phyloP scores from a whole-genome alignment of 2,113 vertebrate genomes.

The Euleptes europaea region DNA sequence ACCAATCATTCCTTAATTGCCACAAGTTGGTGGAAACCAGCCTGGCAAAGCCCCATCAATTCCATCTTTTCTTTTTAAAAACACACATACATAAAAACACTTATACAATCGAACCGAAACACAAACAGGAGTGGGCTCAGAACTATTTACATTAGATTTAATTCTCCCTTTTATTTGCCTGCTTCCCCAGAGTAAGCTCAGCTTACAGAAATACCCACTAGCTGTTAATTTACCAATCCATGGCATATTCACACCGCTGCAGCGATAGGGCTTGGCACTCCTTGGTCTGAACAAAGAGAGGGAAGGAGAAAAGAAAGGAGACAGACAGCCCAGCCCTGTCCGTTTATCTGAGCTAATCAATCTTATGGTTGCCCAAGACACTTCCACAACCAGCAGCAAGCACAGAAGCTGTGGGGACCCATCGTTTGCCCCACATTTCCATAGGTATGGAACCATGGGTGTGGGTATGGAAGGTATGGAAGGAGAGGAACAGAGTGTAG shows the following conservation, averaged over 20 bases:
- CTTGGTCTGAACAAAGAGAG: constrained; percentile 48
- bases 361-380: constrained; percentile 29
- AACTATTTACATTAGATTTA: constrained; percentile 68
- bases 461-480: not conserved
- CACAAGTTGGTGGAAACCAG: constrained; percentile 3
- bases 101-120: constrained; percentile 65
- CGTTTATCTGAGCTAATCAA: constrained; percentile 50
- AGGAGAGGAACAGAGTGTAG: not conserved
- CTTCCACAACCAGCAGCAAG: constrained; percentile 66
- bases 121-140: constrained; percentile 65
- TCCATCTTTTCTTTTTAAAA: constrained; percentile 34
- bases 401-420: constrained; percentile 35
- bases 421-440: constrained; percentile 1
- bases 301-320: constrained; percentile 46
- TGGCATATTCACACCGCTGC: constrained; percentile 9
- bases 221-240: constrained; percentile 61
- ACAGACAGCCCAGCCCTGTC: constrained; percentile 41
- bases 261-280: constrained; percentile 36
- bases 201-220: constrained; percentile 65
- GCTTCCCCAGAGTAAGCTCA: constrained; percentile 39
- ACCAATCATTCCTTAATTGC: not conserved
- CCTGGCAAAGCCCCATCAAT: constrained; percentile 46
- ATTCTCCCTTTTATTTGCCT: constrained; percentile 36
- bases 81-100: constrained; percentile 12
- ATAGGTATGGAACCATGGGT: constrained; percentile 40